Evolutionary conservation across 1,140 invertebrate genomes (phyloP).

Genomic region (Eciton burchellii): DNA sequence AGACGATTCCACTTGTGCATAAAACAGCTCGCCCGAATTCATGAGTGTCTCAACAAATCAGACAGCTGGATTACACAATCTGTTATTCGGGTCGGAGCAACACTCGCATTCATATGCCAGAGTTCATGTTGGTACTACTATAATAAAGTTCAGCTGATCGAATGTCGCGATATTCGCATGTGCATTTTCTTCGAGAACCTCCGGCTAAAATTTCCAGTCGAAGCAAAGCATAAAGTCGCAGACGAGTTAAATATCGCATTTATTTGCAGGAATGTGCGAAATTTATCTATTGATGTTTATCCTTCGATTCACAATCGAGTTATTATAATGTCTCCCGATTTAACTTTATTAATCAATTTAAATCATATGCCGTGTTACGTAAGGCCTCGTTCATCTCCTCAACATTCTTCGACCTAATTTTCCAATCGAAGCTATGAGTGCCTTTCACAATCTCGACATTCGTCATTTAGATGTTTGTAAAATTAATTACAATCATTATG

Average conservation of each 20-base stretch:
- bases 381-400: slow-evolving; percentile 24
- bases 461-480: not conserved
- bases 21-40: slow-evolving; percentile 9
- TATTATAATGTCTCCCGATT: not conserved
- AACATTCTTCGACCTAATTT: slow-evolving; percentile 34
- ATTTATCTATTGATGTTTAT: not conserved
- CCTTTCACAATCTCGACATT: not conserved
- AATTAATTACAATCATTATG: not conserved
- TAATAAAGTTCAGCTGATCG: slow-evolving; percentile 42
- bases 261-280: not conserved
- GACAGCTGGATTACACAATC: slow-evolving; percentile 26
- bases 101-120: slow-evolving; percentile 30
- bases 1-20: not conserved
- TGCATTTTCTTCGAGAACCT: slow-evolving; percentile 26
- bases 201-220: not conserved
- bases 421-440: not conserved
- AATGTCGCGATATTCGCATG: not conserved
- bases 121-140: slow-evolving; percentile 21
- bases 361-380: not conserved
- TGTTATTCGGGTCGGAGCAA: not conserved
- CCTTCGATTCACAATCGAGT: not conserved
- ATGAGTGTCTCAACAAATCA: slow-evolving; percentile 17
- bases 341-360: slow-evolving; percentile 1
- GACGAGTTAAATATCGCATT: not conserved
- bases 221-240: not conserved